phyloP scores from a whole-genome alignment of 2,888 invertebrate genomes.

The Drosophila fulvimacula region DNA sequence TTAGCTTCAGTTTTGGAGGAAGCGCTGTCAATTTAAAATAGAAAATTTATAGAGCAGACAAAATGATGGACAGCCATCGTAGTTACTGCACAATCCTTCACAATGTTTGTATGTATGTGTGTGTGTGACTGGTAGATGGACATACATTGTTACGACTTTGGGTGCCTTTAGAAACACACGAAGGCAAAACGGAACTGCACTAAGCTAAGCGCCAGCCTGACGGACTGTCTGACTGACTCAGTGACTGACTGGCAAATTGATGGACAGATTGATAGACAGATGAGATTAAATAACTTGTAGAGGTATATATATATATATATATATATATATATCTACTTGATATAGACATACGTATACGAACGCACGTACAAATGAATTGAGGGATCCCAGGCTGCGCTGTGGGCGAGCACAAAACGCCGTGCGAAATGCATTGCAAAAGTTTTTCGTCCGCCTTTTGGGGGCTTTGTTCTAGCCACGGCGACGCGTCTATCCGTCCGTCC shows the following conservation, averaged over 20 bases:
- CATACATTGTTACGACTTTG: constrained; percentile 46
- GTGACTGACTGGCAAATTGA: constrained; percentile 84
- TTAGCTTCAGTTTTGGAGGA: constrained; percentile 81
- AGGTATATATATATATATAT: constrained; percentile 63
- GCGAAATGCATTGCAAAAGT: constrained; percentile 46
- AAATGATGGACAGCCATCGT: constrained; percentile 84
- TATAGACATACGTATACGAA: constrained; percentile 30
- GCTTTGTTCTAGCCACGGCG: constrained; percentile 30
- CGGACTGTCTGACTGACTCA: constrained; percentile 38
- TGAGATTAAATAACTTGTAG: constrained; percentile 85
- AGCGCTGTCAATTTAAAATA: constrained; percentile 84
- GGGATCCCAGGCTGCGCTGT: constrained; percentile 33
- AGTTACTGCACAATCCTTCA: constrained; percentile 53
- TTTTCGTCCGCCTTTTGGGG: constrained; percentile 36
- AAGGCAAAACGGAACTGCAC: constrained; percentile 47
- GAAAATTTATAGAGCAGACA: constrained; percentile 84
- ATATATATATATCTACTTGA: constrained; percentile 28
- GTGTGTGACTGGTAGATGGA: constrained; percentile 35
- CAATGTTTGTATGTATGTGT: constrained; percentile 23
- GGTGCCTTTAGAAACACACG: constrained; percentile 34
- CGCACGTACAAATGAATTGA: constrained; percentile 52
- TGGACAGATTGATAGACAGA: constrained; percentile 85
- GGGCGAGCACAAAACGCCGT: constrained; percentile 3
- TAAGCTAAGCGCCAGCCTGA: constrained; percentile 19
- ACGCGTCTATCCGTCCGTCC: constrained; percentile 1